phyloP scores from a whole-genome alignment of 2,113 vertebrate genomes.

The Talpa occidentalis region DNA sequence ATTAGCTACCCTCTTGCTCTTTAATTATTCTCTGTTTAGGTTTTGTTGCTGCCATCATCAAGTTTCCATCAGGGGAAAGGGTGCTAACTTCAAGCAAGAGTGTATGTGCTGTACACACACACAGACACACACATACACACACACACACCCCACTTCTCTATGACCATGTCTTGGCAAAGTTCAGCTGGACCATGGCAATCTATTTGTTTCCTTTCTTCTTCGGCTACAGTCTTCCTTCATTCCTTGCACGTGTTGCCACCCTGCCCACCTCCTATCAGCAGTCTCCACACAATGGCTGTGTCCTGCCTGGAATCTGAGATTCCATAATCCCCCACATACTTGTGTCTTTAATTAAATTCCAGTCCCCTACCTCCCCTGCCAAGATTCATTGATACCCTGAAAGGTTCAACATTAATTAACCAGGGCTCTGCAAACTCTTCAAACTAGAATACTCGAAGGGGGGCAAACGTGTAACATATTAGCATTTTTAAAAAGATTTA shows the following conservation, averaged over 20 bases:
- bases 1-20: constrained; percentile 70
- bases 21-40: constrained; percentile 74
- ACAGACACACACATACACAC: neutral
- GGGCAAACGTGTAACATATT: constrained; percentile 41
- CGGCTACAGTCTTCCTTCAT: neutral
- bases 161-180: neutral
- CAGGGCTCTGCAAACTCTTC: constrained; percentile 82
- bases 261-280: neutral
- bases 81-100: constrained; percentile 55
- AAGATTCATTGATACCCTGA: constrained; percentile 79
- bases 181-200: neutral
- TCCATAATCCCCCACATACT: constrained; percentile 71
- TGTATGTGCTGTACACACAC: neutral
- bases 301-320: constrained; percentile 61
- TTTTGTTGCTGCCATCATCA: constrained; percentile 75
- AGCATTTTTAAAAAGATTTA: constrained; percentile 78
- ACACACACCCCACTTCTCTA: neutral
- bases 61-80: constrained; percentile 66
- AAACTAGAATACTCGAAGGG: constrained; percentile 58
- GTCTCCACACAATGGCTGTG: neutral
- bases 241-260: neutral
- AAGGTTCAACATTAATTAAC: constrained; percentile 86
- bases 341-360: constrained; percentile 86
- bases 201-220: neutral
- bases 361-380: constrained; percentile 79